These are phyloP conservation scores for Drosophila sp. DNA, from an alignment of 1,140 invertebrate genomes.

Conservation along the genomic window DNA sequence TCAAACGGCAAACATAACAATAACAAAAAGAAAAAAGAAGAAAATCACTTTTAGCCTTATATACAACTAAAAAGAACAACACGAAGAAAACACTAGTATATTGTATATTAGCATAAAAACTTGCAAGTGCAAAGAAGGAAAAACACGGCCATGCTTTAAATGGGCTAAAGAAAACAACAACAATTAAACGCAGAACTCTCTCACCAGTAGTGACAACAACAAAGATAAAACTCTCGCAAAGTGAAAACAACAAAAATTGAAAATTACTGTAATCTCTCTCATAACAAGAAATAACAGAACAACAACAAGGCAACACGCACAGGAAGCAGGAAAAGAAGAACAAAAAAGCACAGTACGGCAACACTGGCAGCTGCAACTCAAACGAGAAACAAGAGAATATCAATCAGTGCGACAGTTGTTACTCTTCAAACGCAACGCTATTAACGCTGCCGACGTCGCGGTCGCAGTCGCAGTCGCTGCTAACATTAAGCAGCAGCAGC, in stretches of 20 bases:
- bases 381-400: conserved; percentile 4
- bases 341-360: neutral
- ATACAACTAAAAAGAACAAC: conserved; percentile 50
- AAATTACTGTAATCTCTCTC: neutral
- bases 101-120: conserved; percentile 32
- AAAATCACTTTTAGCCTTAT: conserved; percentile 75
- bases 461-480: conserved; percentile 39
- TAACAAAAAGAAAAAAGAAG: too few species aligned
- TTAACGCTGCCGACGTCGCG: conserved; percentile 29
- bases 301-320: neutral
- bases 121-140: conserved; percentile 16
- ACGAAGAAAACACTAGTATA: conserved; percentile 35
- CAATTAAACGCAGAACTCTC: neutral
- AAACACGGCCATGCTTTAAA: conserved; percentile 24
- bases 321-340: neutral
- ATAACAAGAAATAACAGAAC: neutral
- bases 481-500: neutral
- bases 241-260: conserved; percentile 14
- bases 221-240: conserved; percentile 1
- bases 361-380: neutral
- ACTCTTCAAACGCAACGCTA: neutral
- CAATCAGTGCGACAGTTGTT: neutral
- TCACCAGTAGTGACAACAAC: neutral
- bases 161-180: conserved; percentile 6
- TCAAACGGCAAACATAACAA: conserved; percentile 32